These are phyloP conservation scores for Zonotrichia leucophrys DNA, from an alignment of 2,113 vertebrate genomes.

Conservation along the genomic window DNA sequence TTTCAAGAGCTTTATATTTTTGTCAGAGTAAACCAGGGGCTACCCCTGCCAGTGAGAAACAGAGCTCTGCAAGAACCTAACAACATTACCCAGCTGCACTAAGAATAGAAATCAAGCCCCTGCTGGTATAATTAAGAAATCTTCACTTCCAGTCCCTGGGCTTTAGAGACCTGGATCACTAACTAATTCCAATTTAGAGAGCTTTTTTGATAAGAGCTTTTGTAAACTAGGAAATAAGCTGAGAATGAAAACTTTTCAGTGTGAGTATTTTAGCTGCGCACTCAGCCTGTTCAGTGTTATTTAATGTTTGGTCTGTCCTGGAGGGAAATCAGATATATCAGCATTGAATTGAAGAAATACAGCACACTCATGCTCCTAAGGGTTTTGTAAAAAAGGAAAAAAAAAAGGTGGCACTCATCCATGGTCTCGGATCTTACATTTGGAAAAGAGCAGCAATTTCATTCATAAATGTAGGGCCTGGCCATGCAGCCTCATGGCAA, in stretches of 20 bases:
- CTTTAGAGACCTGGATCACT: slow-evolving; percentile 72
- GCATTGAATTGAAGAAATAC: slow-evolving; percentile 28
- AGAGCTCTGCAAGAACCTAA: slow-evolving; percentile 41
- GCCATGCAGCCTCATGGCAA: background rate
- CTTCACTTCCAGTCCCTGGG: slow-evolving; percentile 69
- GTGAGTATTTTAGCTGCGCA: background rate
- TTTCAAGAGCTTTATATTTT: background rate
- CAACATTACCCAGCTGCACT: slow-evolving; percentile 53
- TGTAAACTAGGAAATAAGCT: slow-evolving; percentile 65
- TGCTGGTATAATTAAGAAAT: slow-evolving; percentile 76
- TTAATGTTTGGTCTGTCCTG: slow-evolving; percentile 54
- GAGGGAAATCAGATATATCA: slow-evolving; percentile 54
- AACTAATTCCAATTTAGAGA: slow-evolving; percentile 74
- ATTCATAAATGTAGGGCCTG: slow-evolving; percentile 20
- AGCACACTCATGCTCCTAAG: background rate
- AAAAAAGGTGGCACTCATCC: background rate
- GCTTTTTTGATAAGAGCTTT: slow-evolving; percentile 70
- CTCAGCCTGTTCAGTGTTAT: slow-evolving; percentile 47
- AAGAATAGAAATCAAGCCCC: slow-evolving; percentile 72
- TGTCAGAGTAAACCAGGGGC: background rate
- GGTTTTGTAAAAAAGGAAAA: background rate
- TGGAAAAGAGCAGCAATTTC: background rate
- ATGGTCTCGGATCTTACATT: background rate
- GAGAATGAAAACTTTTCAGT: slow-evolving; percentile 55
- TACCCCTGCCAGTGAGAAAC: background rate